Base-by-base conservation (phyloP, 2,113 vertebrate species). In the Nibea albiflora region DNA sequence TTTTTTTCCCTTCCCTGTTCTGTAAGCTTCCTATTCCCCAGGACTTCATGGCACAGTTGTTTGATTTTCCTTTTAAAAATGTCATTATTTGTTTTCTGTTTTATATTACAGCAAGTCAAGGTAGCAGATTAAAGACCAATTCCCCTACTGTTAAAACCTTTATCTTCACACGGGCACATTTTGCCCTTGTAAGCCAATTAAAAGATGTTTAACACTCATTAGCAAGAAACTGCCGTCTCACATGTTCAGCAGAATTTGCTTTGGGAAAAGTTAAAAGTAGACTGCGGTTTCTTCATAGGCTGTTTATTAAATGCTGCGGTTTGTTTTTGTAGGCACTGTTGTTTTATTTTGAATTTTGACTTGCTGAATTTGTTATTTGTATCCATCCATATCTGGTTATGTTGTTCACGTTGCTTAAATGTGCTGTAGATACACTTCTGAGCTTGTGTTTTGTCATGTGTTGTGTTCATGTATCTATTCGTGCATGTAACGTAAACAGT, bases 161-260 rank as follows among this genome's bases (percentile, higher is more conserved):
- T 79, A 85, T 92, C 81, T 81, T 76, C 74, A 84, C 74, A 78
- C 39, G 42, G 17, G 64, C 76, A 76, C 63, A 82, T 84, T 88
- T 87, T 69, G 35, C 61, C 64, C 67, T 53, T 20, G 4, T 85
- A 78, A 75, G 31, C 74, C 67, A 80, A 61, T 81, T 80, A 78
- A 74, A 73, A 71, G 62, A 85, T 88, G 71, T 79, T 88, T 60
- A 82, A 75, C 65, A 76, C 66, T 78, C 71, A 83, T 83, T 75
- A 66, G 65, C 26, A 81, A 50, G 65, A 68, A 70, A 68, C 31
- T 81, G 31, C 58, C 57, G n/a, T 53, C 61, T 26, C 26, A 69
- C 26, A 72, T 22, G 22, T 26, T 60, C 42, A 61, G 44, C 53
- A 52, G 35, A 84, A 63, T 77, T 54, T 53, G 20, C 69, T 71